These are phyloP conservation scores for Pemphredon lugubris DNA, from an alignment of 2,888 invertebrate genomes.

Conservation along the genomic window DNA sequence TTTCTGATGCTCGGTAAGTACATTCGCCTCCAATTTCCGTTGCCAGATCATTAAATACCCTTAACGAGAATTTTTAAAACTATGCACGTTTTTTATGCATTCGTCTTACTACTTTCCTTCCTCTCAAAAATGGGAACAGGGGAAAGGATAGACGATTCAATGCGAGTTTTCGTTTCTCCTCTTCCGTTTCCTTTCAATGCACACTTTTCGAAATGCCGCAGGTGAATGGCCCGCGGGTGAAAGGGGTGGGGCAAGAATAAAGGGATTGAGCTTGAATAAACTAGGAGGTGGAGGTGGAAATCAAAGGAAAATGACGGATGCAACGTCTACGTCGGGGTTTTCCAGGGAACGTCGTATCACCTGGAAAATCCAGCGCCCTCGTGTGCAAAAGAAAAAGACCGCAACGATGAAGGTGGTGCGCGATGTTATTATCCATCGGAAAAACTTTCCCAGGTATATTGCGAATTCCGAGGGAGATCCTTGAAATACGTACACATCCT, in stretches of 20 bases:
- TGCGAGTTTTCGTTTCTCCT: no score
- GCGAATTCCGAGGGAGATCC: no score
- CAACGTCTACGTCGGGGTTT: conserved; percentile 53
- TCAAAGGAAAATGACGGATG: conserved; percentile 57
- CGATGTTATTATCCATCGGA: conserved; percentile 13
- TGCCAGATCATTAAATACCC: no score
- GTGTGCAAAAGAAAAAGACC: not conserved
- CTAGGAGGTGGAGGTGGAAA: conserved; percentile 30
- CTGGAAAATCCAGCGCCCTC: conserved; percentile 7
- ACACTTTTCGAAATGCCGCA: conserved; percentile 12
- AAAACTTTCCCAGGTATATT: no score
- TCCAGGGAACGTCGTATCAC: conserved; percentile 50
- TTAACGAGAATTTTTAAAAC: no score
- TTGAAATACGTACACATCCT: no score
- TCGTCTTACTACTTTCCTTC: not conserved
- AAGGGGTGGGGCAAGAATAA: conserved; percentile 16
- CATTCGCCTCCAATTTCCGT: no score
- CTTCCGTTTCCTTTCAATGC: not conserved
- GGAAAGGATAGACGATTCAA: no score
- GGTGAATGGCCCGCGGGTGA: conserved; percentile 41
- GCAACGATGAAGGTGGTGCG: not conserved
- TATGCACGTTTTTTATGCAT: no score
- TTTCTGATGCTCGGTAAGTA: no score
- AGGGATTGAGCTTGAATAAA: conserved; percentile 49
- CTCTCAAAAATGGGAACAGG: not conserved